Evolutionary conservation across 2,797 vertebrate genomes (phyloP), one percentile per base, ranked within the genome.

Genomic region (Enteromius trimaculatus): DNA sequence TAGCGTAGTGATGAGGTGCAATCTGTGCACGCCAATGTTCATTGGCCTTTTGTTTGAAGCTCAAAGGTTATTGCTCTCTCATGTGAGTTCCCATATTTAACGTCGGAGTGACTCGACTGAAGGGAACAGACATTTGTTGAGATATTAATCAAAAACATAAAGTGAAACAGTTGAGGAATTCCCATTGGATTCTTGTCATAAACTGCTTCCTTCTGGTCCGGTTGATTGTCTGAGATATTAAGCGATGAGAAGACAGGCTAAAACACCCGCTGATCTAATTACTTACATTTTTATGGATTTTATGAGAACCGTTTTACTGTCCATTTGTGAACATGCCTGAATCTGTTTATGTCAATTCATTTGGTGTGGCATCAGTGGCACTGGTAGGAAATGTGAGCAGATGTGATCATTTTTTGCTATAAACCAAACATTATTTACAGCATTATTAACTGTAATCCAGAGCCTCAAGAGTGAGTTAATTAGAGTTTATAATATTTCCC

Each of bases 221-320:
- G 23, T 71, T 7, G 23, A 62, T 42, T 80, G 51, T 14, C 10
- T 16, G 66, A 71, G 17, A 60, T 19, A 71, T 71, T 60, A 72
- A 71, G 60, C 42, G 11, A 29, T 64, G 29, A 81, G 69, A 81
- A 72, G 23, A 29, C 39, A 26, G 42, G 4, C 44, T 47, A 19
- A 29, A 80, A 60, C 66, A 60, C 17, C 17, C 11, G 2, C 14
- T n/a, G 66, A 80, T 80, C 68, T 71, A 68, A 72, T 80, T 47
- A 47, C 68, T 49, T 26, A 0, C 17, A 1, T 47, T 23, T 29
- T 49, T 71, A 26, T 34, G 53, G 39, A 55, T 60, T 70, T 80
- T 10, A 71, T 47, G 39, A 71, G 26, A 71, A 34, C 37, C 13
- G 47, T 29, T 62, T 80, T 47, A 4, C 39, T 47, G 26, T 80